Percentiles rank a stretch among this genome's conserved stretches.
These are phyloP conservation scores for Hippocampus abdominalis DNA, from an alignment of 2,113 vertebrate genomes.

Conservation along the genomic window DNA sequence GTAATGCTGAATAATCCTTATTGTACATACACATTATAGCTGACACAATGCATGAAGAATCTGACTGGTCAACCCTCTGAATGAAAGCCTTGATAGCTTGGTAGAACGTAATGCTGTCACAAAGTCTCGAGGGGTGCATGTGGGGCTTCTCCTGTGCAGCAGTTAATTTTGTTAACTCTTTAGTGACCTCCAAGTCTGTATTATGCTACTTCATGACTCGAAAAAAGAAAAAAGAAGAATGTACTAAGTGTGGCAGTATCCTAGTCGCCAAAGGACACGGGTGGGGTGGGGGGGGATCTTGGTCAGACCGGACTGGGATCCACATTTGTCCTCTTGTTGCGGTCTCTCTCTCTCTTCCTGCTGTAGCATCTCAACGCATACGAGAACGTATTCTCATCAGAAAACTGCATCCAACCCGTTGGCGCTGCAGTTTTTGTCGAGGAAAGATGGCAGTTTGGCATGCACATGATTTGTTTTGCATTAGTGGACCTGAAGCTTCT, in stretches of 20 bases:
- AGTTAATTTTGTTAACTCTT: conserved; percentile 40
- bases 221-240: conserved; percentile 70
- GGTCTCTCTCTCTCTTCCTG: conserved; percentile 6
- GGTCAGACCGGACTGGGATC: neutral
- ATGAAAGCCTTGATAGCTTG: conserved; percentile 60
- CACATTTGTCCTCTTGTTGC: conserved; percentile 33
- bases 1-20: conserved; percentile 30
- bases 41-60: conserved; percentile 67
- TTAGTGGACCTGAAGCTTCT: conserved; percentile 40
- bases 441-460: conserved; percentile 31
- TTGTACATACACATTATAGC: conserved; percentile 72
- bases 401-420: neutral
- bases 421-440: neutral
- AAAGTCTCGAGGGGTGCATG: conserved; percentile 63
- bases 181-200: conserved; percentile 53
- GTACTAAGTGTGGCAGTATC: conserved; percentile 56
- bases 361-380: conserved; percentile 49
- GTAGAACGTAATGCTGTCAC: conserved; percentile 54
- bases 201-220: conserved; percentile 57
- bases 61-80: conserved; percentile 54
- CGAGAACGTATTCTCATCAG: neutral
- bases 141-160: conserved; percentile 50
- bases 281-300: neutral
- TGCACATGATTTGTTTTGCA: conserved; percentile 44
- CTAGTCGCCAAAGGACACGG: conserved; percentile 16